A percentile compares a stretch with the other conserved stretches of the same genome.
Evolutionary conservation across 35 echinoderm and acorn worm genomes (phyloP).

Genomic region (Heliocidaris tuberculata): DNA sequence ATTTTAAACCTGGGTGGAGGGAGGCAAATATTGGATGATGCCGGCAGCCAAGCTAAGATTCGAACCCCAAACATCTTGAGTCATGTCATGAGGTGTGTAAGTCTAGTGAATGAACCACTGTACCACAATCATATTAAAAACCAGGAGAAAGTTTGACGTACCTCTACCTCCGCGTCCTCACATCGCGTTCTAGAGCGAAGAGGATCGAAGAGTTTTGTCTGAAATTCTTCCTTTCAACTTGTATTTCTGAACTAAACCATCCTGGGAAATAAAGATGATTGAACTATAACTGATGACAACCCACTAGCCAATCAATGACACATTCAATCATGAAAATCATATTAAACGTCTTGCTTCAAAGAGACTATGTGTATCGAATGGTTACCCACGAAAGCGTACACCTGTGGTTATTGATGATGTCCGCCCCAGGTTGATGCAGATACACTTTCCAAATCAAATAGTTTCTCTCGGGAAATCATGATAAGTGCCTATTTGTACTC

Average conservation of each 20-base stretch:
- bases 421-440: background rate
- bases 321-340: background rate
- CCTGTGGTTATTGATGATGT: background rate
- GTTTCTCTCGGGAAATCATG: background rate
- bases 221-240: no score
- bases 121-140: no score
- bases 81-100: no score
- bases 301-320: background rate
- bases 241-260: background rate
- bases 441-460: background rate
- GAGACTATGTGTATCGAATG: background rate
- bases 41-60: no score
- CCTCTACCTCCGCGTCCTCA: no score
- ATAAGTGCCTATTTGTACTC: conserved; percentile 4
- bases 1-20: no score
- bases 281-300: background rate
- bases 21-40: no score
- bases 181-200: no score
- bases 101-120: no score
- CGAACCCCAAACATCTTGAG: no score
- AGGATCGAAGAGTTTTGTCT: no score
- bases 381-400: background rate
- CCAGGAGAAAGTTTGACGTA: no score
- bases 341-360: background rate
- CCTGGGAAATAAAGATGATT: background rate